Percentiles rank a stretch among this genome's conserved stretches.
These are phyloP conservation scores for Acrossocheilus wenchowensis DNA, from an alignment of 2,797 vertebrate species.

Conservation along the genomic window DNA sequence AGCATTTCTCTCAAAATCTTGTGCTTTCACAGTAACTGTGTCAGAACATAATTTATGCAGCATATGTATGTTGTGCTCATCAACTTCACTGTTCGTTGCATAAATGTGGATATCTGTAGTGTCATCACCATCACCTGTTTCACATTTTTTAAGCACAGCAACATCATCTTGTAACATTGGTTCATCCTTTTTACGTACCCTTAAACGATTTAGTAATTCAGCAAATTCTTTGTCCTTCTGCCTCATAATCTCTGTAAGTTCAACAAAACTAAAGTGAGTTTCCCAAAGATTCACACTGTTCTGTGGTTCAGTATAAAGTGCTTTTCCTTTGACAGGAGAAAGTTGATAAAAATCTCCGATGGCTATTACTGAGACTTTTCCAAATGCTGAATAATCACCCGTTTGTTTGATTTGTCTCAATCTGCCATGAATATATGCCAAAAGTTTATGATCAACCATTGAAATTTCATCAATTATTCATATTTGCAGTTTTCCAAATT, in stretches of 20 bases:
- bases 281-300: no score
- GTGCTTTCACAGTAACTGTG: neutral
- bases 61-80: neutral
- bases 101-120: neutral
- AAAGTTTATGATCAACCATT: conserved; percentile 49
- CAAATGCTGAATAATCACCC: no score
- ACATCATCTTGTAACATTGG: neutral
- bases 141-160: neutral
- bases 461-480: conserved; percentile 60
- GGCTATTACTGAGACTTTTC: no score
- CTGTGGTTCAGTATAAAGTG: no score
- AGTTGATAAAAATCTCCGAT: no score
- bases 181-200: neutral
- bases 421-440: conserved; percentile 54
- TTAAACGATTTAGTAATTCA: no score
- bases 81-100: neutral
- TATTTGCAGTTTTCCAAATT: conserved; percentile 47
- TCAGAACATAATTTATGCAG: neutral
- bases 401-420: no score
- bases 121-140: neutral
- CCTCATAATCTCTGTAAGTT: no score
- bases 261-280: no score
- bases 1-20: conserved; percentile 10
- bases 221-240: no score
- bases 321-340: no score